phyloP scores from a whole-genome alignment of 2,888 invertebrate genomes.

The Spisula subtruncata region DNA sequence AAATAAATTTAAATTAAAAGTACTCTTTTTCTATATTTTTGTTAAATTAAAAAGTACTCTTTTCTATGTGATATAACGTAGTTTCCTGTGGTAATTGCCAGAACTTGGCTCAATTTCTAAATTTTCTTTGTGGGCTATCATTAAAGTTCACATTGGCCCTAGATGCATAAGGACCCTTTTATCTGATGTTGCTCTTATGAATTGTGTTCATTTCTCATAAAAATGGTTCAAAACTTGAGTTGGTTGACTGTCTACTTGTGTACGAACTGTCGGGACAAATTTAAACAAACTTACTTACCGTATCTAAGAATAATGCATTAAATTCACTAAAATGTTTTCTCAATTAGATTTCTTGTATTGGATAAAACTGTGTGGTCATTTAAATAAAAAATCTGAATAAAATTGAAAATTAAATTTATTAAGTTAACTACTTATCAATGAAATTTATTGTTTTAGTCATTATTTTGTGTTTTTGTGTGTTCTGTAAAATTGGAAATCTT shows the following conservation, averaged over 20 bases:
- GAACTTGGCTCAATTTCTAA: background rate
- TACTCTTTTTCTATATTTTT: no score
- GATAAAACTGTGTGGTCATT: background rate
- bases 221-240: background rate
- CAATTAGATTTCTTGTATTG: background rate
- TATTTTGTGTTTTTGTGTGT: conserved; percentile 15
- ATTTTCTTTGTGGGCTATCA: background rate
- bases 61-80: no score
- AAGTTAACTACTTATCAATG: background rate
- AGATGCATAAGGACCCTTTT: background rate
- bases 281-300: background rate
- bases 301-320: background rate
- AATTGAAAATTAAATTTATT: background rate
- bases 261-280: background rate
- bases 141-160: conserved; percentile 3
- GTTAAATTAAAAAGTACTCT: no score
- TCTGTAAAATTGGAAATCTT: conserved; percentile 36
- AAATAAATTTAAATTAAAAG: no score
- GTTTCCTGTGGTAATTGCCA: no score
- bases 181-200: conserved; percentile 7
- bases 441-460: background rate
- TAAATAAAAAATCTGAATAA: background rate
- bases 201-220: background rate
- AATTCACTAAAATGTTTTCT: background rate
- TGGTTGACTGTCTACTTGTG: background rate